These are phyloP conservation scores for Drosophila meridiana DNA, from an alignment of 2,888 invertebrate species.

Conservation along the genomic window DNA sequence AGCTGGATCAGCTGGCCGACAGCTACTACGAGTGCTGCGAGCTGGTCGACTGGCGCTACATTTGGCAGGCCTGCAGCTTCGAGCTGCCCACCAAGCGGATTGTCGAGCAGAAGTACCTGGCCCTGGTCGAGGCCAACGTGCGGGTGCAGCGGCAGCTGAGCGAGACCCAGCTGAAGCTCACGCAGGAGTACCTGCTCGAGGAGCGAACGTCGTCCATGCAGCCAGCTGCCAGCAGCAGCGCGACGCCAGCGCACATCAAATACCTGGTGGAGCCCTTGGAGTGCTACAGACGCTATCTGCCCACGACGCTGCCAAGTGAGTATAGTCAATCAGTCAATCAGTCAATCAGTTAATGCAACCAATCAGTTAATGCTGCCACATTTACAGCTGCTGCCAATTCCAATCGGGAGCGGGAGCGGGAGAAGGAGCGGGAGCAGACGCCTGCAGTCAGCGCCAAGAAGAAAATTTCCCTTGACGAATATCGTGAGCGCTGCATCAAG, in stretches of 20 bases:
- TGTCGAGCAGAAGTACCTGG: conserved; percentile 34
- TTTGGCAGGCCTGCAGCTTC: conserved; percentile 26
- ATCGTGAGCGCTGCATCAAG: conserved; percentile 25
- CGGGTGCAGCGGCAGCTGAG: not conserved
- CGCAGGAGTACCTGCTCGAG: not conserved
- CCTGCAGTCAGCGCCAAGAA: conserved; percentile 8
- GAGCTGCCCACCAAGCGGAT: conserved; percentile 31
- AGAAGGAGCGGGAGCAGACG: not conserved
- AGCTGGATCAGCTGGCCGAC: conserved; percentile 29
- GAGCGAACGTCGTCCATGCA: too few species aligned
- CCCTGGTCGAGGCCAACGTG: conserved; percentile 13
- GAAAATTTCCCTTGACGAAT: conserved; percentile 43
- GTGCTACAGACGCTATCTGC: conserved; percentile 27
- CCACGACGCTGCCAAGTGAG: conserved; percentile 1
- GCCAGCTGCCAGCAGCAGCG: not conserved
- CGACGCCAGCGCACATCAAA: not conserved
- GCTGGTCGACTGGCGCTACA: conserved; percentile 25
- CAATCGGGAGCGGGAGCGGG: not conserved
- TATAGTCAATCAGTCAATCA: not conserved
- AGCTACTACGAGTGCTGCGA: conserved; percentile 28
- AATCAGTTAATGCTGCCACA: not conserved
- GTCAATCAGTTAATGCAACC: not conserved
- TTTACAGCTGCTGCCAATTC: not conserved
- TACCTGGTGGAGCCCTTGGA: conserved; percentile 38
- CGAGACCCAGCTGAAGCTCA: not conserved